phyloP scores from a whole-genome alignment of 2,113 vertebrate genomes.

The Cygnus buccinator region DNA sequence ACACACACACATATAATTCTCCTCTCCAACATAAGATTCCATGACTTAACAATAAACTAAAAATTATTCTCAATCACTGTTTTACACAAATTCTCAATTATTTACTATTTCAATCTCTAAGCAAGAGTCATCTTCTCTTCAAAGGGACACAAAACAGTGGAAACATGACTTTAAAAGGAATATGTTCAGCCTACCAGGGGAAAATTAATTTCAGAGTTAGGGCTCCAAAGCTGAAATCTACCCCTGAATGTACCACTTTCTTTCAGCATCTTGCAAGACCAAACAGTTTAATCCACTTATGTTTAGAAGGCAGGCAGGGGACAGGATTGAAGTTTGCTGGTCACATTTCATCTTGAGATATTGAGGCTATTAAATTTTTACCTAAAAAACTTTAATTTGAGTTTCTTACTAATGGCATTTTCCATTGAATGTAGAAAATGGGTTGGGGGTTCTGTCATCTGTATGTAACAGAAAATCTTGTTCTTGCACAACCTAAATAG shows the following conservation, averaged over 20 bases:
- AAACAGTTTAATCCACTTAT: not conserved
- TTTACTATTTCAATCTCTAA: not conserved
- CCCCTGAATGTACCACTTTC: not conserved
- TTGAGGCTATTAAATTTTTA: not conserved
- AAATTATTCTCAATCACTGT: not conserved
- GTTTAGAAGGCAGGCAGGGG: not conserved
- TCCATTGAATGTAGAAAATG: not conserved
- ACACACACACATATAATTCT: not conserved
- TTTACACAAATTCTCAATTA: not conserved
- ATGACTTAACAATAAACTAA: not conserved
- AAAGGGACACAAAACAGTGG: not conserved
- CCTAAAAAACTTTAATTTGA: not conserved
- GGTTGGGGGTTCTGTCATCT: not conserved
- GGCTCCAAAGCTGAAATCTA: not conserved
- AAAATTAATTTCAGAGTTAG: not conserved
- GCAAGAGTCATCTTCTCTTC: not conserved
- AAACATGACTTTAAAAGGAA: not conserved
- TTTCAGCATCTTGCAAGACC: not conserved
- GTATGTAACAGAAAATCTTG: not conserved
- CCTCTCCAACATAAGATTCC: not conserved
- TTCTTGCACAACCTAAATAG: not conserved
- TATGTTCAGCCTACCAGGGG: not conserved
- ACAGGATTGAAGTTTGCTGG: not conserved
- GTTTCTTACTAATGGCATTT: not conserved
- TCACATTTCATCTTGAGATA: not conserved